phyloP scores from a whole-genome alignment of 2,888 invertebrate genomes.

The Anodontia alba region DNA sequence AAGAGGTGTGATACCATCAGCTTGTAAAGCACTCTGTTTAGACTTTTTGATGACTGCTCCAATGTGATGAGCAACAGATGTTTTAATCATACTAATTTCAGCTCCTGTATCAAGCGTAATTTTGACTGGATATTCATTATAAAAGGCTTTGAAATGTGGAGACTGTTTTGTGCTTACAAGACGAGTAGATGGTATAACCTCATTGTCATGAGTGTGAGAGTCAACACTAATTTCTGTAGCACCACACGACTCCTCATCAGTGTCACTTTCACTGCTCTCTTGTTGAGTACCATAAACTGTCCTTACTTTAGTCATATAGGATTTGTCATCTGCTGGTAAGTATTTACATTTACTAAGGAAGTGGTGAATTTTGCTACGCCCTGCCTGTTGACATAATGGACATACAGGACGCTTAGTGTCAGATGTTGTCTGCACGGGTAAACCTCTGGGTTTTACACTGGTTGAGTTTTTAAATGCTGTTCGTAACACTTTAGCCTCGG shows the following conservation, averaged over 20 bases:
- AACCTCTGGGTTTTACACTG: not conserved
- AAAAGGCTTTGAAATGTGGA: too few relatives aligned
- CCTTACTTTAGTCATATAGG: not conserved
- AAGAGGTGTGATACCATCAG: constrained; percentile 26
- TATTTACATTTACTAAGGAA: constrained; percentile 5
- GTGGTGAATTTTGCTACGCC: not conserved
- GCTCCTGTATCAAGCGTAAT: constrained; percentile 2
- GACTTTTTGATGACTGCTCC: constrained; percentile 15
- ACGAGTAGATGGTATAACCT: constrained; percentile 1
- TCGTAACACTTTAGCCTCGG: constrained; percentile 35
- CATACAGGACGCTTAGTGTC: not conserved
- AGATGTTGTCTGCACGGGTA: too few relatives aligned
- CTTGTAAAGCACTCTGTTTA: constrained; percentile 29
- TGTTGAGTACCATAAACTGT: not conserved
- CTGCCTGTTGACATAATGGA: constrained; percentile 10
- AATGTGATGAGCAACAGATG: constrained; percentile 25
- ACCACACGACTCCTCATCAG: not conserved
- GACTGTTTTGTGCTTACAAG: constrained; percentile 34
- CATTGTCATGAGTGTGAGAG: not conserved
- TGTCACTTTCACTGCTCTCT: not conserved
- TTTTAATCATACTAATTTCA: too few relatives aligned
- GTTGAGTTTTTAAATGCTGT: not conserved
- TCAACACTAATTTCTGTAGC: not conserved
- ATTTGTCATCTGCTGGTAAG: not conserved
- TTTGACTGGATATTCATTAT: constrained; percentile 11